Conservation (phyloP, 2,888 invertebrate genomes). For the Agrilus biguttatus region DNA sequence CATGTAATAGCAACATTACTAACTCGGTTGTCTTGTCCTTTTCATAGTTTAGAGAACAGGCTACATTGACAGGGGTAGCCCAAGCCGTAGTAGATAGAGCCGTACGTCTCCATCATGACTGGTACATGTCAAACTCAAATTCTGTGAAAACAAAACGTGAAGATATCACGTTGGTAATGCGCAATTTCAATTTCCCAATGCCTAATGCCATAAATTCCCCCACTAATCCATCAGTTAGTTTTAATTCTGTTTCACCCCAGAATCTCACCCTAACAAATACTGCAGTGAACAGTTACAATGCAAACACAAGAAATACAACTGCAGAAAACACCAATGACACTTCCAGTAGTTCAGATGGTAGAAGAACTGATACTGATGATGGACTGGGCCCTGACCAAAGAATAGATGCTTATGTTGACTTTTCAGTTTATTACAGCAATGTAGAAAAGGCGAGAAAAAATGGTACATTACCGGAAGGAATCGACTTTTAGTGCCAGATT, state of each 20-base stretch:
- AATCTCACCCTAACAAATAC: slow-evolving; percentile 12
- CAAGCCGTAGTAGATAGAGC: slow-evolving; percentile 76
- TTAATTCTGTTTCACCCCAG: slow-evolving; percentile 30
- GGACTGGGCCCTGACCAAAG: slow-evolving; percentile 39
- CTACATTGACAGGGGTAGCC: slow-evolving; percentile 66
- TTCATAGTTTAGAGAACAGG: slow-evolving; percentile 57
- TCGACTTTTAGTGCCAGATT: slow-evolving; percentile 29
- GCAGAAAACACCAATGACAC: slow-evolving; percentile 26
- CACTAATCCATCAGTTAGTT: slow-evolving; percentile 39
- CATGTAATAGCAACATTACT: too few relatives aligned
- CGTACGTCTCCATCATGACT: slow-evolving; percentile 68
- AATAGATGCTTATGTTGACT: slow-evolving; percentile 73
- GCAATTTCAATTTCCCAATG: slow-evolving; percentile 72
- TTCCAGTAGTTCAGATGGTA: slow-evolving; percentile 20
- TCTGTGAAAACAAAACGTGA: slow-evolving; percentile 45
- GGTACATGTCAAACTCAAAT: slow-evolving; percentile 45
- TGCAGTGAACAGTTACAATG: slow-evolving; percentile 18
- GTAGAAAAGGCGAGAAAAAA: slow-evolving; percentile 50
- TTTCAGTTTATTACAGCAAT: slow-evolving; percentile 62
- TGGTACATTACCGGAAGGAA: slow-evolving; percentile 50
- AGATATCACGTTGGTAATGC: slow-evolving; percentile 71
- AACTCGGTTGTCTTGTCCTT: too few relatives aligned
- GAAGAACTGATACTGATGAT: slow-evolving; percentile 32
- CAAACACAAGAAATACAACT: slow-evolving; percentile 28
- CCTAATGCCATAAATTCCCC: slow-evolving; percentile 45